Evolutionary conservation across 2,797 vertebrate genomes (phyloP).

Genomic region (Gymnothorax reevesii): DNA sequence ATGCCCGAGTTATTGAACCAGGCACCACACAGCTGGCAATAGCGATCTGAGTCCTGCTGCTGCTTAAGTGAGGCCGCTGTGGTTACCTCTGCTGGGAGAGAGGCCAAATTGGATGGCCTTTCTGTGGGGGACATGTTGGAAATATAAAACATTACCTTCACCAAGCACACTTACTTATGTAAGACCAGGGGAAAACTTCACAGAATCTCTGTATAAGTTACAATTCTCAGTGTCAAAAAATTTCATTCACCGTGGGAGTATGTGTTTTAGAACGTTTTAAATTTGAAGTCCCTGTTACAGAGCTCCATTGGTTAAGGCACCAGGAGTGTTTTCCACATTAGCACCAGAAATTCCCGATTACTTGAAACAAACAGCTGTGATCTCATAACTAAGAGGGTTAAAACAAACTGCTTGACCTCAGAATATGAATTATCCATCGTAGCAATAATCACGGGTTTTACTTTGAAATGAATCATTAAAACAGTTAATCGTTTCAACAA

Average conservation of each 20-base stretch:
- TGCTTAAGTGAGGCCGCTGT: constrained; percentile 53
- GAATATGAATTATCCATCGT: not conserved
- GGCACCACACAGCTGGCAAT: constrained; percentile 77
- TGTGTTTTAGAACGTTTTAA: too few relatives aligned
- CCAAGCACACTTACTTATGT: not conserved
- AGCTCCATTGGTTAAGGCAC: too few relatives aligned
- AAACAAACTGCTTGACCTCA: not conserved
- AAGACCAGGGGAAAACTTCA: not conserved
- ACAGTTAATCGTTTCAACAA: not conserved
- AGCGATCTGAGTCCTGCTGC: constrained; percentile 71
- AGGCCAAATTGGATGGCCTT: constrained; percentile 54
- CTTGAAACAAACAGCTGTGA: too few relatives aligned
- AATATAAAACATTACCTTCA: not conserved
- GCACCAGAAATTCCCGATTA: too few relatives aligned
- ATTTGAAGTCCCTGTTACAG: too few relatives aligned
- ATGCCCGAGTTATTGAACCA: constrained; percentile 84
- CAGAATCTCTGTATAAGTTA: too few relatives aligned
- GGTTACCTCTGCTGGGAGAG: constrained; percentile 38
- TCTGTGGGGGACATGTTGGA: constrained; percentile 52
- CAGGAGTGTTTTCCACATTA: too few relatives aligned
- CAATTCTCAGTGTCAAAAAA: not conserved
- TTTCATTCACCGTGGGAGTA: too few relatives aligned
- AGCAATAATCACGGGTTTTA: not conserved
- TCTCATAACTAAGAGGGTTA: not conserved
- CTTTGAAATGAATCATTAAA: not conserved